Conservation (phyloP, 1,140 invertebrate species). For the Drosophila busckii region DNA sequence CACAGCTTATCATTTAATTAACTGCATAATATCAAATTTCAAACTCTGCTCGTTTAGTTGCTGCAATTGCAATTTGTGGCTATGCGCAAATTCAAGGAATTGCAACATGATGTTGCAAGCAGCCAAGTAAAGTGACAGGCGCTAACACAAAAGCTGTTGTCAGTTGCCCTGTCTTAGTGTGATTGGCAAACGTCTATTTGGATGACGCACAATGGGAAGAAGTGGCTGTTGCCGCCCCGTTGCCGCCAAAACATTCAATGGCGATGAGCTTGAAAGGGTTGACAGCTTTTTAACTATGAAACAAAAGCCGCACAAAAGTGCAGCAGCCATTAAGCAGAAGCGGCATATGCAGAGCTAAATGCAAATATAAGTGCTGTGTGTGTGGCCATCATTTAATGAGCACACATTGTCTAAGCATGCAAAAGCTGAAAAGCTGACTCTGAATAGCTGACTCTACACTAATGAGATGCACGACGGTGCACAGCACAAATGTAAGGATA, state of each 20-base stretch:
- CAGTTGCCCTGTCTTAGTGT: constrained; percentile 42
- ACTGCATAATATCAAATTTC: too few relatives aligned
- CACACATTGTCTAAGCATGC: constrained; percentile 23
- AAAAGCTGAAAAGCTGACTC: constrained; percentile 1
- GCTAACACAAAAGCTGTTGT: constrained; percentile 47
- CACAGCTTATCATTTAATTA: too few relatives aligned
- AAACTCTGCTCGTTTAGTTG: too few relatives aligned
- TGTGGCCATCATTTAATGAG: constrained; percentile 24
- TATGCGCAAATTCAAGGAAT: too few relatives aligned
- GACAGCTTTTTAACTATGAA: too few relatives aligned
- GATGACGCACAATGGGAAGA: constrained; percentile 8
- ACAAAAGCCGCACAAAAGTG: background rate
- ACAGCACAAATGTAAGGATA: constrained; percentile 14
- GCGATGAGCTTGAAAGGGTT: too few relatives aligned
- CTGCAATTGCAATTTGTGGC: too few relatives aligned
- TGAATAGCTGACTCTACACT: background rate
- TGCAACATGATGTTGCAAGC: constrained; percentile 9
- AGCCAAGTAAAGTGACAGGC: constrained; percentile 41
- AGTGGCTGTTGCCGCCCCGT: too few relatives aligned
- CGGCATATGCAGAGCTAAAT: background rate
- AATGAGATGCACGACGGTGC: constrained; percentile 23
- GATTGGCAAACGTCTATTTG: constrained; percentile 67
- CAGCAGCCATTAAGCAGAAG: background rate
- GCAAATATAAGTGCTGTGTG: background rate
- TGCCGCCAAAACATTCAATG: too few relatives aligned